phyloP scores from a whole-genome alignment of 2,797 vertebrate species.

The Scarus forsteni region DNA sequence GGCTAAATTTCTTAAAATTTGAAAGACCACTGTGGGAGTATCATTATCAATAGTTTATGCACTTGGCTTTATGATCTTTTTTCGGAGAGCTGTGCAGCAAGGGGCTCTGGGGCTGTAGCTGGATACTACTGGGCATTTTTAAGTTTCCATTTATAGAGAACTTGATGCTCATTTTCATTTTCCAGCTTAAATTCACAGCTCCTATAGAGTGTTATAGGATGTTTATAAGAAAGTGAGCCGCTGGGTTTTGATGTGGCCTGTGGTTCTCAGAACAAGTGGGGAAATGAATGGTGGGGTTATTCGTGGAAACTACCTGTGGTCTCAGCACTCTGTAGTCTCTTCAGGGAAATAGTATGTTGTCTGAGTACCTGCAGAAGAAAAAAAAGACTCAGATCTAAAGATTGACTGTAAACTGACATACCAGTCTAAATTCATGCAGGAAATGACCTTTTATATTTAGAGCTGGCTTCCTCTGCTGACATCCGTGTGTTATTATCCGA shows the following conservation, averaged over 20 bases:
- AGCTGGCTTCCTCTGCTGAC: constrained; percentile 17
- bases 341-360: constrained; percentile 41
- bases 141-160: not conserved
- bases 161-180: not conserved
- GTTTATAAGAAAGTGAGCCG: not conserved
- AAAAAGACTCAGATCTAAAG: constrained; percentile 35
- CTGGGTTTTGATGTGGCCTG: constrained; percentile 16
- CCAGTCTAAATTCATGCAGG: constrained; percentile 13
- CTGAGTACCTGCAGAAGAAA: constrained; percentile 34
- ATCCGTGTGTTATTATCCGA: constrained; percentile 25
- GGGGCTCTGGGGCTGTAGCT: too few species aligned
- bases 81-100: too few species aligned
- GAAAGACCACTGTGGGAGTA: too few species aligned
- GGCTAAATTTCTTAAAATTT: too few species aligned
- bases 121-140: not conserved
- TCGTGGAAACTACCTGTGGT: constrained; percentile 59
- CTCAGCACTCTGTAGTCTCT: constrained; percentile 20
- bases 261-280: constrained; percentile 65
- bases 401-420: constrained; percentile 1
- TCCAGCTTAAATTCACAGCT: not conserved
- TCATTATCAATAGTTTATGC: too few species aligned
- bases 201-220: not conserved
- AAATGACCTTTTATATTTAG: constrained; percentile 47
- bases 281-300: constrained; percentile 48
- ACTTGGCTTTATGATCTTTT: too few species aligned